Conservation (phyloP, 1,140 invertebrate genomes). For the Portunus trituberculatus region DNA sequence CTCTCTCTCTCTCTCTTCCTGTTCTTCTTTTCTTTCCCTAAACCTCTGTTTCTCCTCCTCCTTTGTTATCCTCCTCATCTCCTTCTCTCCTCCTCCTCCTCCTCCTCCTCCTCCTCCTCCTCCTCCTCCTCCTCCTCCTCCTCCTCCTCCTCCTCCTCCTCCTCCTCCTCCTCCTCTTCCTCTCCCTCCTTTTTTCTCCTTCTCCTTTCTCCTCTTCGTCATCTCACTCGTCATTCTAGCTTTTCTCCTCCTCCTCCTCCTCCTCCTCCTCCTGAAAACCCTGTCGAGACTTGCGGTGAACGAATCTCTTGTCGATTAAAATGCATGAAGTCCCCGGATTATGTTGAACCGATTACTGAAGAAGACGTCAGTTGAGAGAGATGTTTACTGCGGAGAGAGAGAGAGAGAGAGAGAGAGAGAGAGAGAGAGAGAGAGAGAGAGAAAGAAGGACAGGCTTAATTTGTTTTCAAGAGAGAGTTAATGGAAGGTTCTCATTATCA, state of each 20-base stretch:
- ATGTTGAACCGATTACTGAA: conserved; percentile 60
- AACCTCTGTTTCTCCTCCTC: neutral
- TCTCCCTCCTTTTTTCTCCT: neutral
- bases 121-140: neutral
- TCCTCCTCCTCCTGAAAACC: neutral
- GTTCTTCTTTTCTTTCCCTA: neutral
- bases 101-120: neutral
- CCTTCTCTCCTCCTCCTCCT: neutral
- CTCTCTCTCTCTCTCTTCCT: neutral
- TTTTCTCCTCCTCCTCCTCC: neutral
- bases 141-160: neutral
- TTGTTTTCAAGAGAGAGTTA: neutral
- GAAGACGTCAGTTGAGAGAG: neutral
- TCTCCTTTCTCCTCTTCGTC: neutral
- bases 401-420: conserved; percentile 3
- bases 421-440: conserved; percentile 30
- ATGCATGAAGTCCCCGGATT: conserved; percentile 56
- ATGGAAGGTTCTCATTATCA: neutral
- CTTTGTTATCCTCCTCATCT: neutral
- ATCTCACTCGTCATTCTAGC: neutral
- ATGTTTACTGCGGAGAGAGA: conserved; percentile 9
- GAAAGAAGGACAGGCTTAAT: neutral
- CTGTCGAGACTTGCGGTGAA: neutral
- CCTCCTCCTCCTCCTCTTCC: neutral
- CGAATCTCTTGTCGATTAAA: conserved; percentile 57